Evolutionary conservation across 2,797 vertebrate genomes (phyloP), one percentile per base, ranked within the genome.

Genomic region (Pempheris klunzingeri): DNA sequence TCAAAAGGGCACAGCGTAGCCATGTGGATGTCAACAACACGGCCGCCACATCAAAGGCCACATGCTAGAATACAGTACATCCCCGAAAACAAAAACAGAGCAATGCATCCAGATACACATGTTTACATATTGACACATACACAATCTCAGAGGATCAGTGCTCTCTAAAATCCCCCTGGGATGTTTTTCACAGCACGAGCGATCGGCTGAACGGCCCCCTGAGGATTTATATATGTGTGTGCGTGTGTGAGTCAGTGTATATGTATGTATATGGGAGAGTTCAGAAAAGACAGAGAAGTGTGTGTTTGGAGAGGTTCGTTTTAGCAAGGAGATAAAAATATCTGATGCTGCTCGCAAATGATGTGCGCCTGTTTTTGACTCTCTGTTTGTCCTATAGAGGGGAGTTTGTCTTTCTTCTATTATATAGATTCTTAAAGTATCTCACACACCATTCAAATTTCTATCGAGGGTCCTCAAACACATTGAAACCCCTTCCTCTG

Each of bases 91-190:
- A 90, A 88, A 87, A 92, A 91, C 87, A 88, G 79, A 85, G 88
- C 86, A 86, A 74, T 68, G 41, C 62, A 70, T 85, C 73, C 83
- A 71, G 63, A 90, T 82, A 89, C 83, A 86, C 86, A 83, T 91
- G 92, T 92, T 93, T 93, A 90, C 88, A 90, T 88, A 87, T 85
- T 87, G 79, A 86, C 88, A 86, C 87, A 87, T 77, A 83, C 13
- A 47, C 87, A 87, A 82, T 90, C 89, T 87, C 86, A 80, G 38
- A 57, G 90, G 92, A 93, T 93, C 90, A 93, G 87, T 74, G 70
- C 62, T 41, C 61, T 43, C 49, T 80, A 43, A 87, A 88, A 88
- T 87, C 86, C 88, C 88, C 78, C 49, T 58, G 81, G 81, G 88
- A 89, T 93, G 90, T 93, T 94, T 92, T 90, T 89, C 83, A 84